Conservation (phyloP, 53 echinoderm and acorn worm genomes). For the Apostichopus leukothele region DNA sequence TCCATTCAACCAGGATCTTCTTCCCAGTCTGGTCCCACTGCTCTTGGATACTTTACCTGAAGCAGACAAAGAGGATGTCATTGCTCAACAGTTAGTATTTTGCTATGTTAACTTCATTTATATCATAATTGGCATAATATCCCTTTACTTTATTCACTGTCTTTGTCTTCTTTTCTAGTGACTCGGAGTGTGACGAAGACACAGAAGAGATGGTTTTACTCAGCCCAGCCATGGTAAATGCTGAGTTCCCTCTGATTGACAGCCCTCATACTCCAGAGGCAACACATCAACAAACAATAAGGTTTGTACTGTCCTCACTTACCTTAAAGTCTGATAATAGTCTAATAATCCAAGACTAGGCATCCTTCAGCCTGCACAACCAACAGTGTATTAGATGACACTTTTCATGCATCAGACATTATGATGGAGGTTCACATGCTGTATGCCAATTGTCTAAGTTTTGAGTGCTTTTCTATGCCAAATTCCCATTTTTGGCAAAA, state of each 20-base stretch:
- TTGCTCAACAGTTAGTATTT: slow-evolving; percentile 57
- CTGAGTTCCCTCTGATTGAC: slow-evolving; percentile 75
- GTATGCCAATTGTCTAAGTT: background rate
- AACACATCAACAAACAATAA: slow-evolving; percentile 50
- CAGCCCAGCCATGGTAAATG: slow-evolving; percentile 90
- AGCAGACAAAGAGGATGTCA: slow-evolving; percentile 71
- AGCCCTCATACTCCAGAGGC: slow-evolving; percentile 54
- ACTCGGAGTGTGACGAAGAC: background rate
- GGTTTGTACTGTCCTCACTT: background rate
- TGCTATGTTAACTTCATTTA: too few relatives aligned
- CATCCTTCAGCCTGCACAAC: too few relatives aligned
- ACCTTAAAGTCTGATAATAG: background rate
- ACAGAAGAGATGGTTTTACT: slow-evolving; percentile 36
- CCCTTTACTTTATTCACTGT: background rate
- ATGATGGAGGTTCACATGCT: background rate
- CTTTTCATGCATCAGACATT: background rate
- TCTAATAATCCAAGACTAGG: background rate
- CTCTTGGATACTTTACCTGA: slow-evolving; percentile 82
- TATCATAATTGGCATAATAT: background rate
- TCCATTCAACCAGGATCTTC: slow-evolving; percentile 84
- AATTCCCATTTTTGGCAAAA: background rate
- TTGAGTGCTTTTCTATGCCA: too few relatives aligned
- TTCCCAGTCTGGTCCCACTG: slow-evolving; percentile 72
- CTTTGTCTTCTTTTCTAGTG: background rate
- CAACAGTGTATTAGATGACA: too few relatives aligned